Percentiles rank a stretch among this genome's conserved stretches.
phyloP scores from a whole-genome alignment of 2,888 invertebrate species.

The Halictus quadricinctus region DNA sequence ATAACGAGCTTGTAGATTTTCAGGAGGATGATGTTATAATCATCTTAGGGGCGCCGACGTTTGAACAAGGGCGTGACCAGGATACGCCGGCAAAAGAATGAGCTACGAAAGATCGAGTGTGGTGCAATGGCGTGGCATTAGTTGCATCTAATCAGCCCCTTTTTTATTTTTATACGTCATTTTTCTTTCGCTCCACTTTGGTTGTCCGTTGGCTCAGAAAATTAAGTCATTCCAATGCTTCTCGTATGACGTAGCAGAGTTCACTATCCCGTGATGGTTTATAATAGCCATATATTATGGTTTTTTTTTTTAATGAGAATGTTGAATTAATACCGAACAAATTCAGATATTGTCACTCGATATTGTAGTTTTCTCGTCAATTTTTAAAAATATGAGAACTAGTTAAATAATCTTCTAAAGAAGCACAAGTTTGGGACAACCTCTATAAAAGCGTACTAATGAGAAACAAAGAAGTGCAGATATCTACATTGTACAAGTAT shows the following conservation, averaged over 20 bases:
- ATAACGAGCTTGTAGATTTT: constrained; percentile 62
- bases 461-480: no score
- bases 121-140: constrained; percentile 62
- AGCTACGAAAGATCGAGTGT: constrained; percentile 53
- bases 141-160: constrained; percentile 36
- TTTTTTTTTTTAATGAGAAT: neutral
- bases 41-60: constrained; percentile 63
- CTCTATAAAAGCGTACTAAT: no score
- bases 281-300: neutral
- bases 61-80: constrained; percentile 71
- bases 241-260: neutral
- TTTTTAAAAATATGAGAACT: neutral
- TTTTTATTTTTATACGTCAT: constrained; percentile 32
- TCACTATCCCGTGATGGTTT: neutral
- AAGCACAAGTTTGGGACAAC: no score
- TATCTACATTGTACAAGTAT: no score
- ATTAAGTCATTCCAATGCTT: neutral
- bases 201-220: neutral
- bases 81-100: constrained; percentile 56
- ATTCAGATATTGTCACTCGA: neutral
- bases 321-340: neutral
- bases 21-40: constrained; percentile 72
- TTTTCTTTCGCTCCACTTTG: neutral
- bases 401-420: neutral
- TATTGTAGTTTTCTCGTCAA: neutral